Percentiles rank a stretch among this genome's conserved stretches.
Conservation (phyloP, 2,113 vertebrate genomes). For the Anarhynchus alexandrinus region DNA sequence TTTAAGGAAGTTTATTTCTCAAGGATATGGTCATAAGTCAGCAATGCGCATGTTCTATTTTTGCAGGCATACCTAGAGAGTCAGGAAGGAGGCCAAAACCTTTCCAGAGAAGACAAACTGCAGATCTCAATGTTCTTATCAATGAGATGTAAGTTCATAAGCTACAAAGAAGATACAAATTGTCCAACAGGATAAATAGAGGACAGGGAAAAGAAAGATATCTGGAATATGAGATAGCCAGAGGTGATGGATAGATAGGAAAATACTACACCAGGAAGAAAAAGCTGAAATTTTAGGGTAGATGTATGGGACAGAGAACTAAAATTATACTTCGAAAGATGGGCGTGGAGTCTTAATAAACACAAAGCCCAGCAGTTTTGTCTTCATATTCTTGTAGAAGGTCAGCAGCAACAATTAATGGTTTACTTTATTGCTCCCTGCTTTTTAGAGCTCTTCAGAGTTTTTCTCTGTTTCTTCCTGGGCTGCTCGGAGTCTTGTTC, state of each 20-base stretch:
- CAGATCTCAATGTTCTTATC: conserved; percentile 41
- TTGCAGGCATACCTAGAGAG: conserved; percentile 54
- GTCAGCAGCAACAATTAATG: background rate
- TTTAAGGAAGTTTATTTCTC: conserved; percentile 54
- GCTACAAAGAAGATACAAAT: background rate
- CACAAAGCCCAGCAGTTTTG: background rate
- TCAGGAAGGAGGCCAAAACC: conserved; percentile 36
- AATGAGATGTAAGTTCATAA: conserved; percentile 1
- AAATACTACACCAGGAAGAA: background rate
- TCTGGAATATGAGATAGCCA: background rate
- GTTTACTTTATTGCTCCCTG: background rate
- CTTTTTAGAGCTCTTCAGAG: background rate
- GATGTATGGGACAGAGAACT: background rate
- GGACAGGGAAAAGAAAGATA: background rate
- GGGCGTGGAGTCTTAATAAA: background rate
- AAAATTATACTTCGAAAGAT: background rate
- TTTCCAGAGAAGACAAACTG: conserved; percentile 13
- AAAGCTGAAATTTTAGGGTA: background rate
- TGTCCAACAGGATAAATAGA: background rate
- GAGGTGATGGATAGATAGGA: background rate
- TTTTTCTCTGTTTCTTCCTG: background rate
- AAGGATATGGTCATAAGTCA: conserved; percentile 41
- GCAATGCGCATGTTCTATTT: conserved; percentile 48
- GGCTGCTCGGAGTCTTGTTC: background rate
- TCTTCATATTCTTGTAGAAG: background rate